phyloP scores from a whole-genome alignment of 2,888 invertebrate genomes.

The Dicyrtomina minuta region DNA sequence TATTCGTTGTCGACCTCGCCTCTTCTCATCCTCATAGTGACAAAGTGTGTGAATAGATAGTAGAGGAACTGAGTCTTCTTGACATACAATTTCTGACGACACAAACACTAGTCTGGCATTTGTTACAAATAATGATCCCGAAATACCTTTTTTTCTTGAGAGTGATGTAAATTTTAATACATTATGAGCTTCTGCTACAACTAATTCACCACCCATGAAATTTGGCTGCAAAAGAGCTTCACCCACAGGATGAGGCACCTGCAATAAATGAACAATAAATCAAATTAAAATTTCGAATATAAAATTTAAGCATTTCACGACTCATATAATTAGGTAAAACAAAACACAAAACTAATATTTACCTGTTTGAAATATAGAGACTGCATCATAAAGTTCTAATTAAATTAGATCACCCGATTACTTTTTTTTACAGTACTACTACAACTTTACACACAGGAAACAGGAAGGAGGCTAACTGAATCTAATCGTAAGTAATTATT shows the following conservation, averaged over 20 bases:
- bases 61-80: slow-evolving; percentile 47
- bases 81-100: slow-evolving; percentile 63
- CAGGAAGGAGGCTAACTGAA: no score
- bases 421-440: no score
- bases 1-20: slow-evolving; percentile 24
- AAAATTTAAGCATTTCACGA: no score
- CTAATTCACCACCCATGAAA: slow-evolving; percentile 70
- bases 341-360: no score
- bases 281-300: no score
- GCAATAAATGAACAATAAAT: slow-evolving; percentile 24
- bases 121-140: slow-evolving; percentile 83
- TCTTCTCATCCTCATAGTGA: slow-evolving; percentile 44
- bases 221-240: slow-evolving; percentile 42
- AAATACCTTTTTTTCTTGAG: slow-evolving; percentile 75
- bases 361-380: no score
- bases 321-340: no score
- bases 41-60: slow-evolving; percentile 47
- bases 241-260: slow-evolving; percentile 41
- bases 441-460: no score
- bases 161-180: slow-evolving; percentile 81
- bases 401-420: no score
- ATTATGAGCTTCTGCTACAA: slow-evolving; percentile 76
- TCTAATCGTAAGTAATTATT: no score
- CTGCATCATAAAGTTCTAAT: no score
- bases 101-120: slow-evolving; percentile 91